Percentiles rank a stretch among this genome's conserved stretches.
These are phyloP conservation scores for Thinocorus orbignyianus DNA, from an alignment of 2,113 vertebrate species.

Conservation along the genomic window DNA sequence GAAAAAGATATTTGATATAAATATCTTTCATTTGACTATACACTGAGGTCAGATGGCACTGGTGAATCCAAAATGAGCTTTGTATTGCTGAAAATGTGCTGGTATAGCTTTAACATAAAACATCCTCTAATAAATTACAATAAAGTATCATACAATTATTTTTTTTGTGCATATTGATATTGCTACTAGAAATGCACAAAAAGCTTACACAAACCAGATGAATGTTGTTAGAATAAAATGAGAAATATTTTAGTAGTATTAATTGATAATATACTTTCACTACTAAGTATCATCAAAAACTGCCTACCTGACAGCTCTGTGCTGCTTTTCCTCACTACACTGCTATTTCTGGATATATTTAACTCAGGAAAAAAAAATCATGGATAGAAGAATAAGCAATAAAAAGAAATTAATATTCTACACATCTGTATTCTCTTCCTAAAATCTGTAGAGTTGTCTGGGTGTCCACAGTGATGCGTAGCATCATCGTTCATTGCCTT, in stretches of 20 bases:
- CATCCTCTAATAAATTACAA: not conserved
- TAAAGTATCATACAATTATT: not conserved
- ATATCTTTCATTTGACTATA: not conserved
- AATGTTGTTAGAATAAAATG: not conserved
- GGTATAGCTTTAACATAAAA: not conserved
- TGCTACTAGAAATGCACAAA: not conserved
- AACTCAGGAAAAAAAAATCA: not conserved
- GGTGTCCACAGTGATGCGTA: accelerated
- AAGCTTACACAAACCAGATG: not conserved
- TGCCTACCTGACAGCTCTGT: not conserved
- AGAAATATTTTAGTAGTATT: not conserved
- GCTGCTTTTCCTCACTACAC: not conserved
- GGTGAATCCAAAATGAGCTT: not conserved
- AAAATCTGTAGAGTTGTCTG: not conserved
- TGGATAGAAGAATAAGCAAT: not conserved
- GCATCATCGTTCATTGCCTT: not conserved
- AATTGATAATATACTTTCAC: not conserved
- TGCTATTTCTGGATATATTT: not conserved
- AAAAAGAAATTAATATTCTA: not conserved
- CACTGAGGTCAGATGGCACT: not conserved
- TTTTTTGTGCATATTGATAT: not conserved
- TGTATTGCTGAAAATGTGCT: not conserved
- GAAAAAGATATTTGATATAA: not conserved
- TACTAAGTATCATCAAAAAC: not conserved
- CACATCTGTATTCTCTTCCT: not conserved